Evolutionary conservation across 1,140 invertebrate species (phyloP), one percentile per base, ranked within the genome.

Genomic region (Drosophila nigromelanica): DNA sequence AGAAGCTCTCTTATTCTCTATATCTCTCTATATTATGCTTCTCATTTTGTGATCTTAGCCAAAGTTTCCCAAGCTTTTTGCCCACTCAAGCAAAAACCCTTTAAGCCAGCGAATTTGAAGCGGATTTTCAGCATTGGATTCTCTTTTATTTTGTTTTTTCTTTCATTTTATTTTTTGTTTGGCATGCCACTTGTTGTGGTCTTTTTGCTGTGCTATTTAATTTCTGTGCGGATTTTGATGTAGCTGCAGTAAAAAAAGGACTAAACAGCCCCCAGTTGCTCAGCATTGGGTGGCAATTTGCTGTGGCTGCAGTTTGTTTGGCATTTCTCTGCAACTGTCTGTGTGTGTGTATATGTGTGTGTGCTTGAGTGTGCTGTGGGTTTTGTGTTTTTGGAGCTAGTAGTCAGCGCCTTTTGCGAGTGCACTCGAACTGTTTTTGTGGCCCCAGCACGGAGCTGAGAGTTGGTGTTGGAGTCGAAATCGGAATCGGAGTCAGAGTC

Each of bases 221-320:
- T 74, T 74, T 70, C 52, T 39, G 66, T 63, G 51, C 58, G 58
- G 72, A 74, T 74, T 63, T 72, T 71, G 72, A 68, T 76, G 56
- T 56, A 71, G 47, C 66, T 72, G 58, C 52, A 59, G 74, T 54
- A 55, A 60, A 73, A 18, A 66, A 76, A 76, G 72, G 77, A 75
- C 61, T 42, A 72, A 63, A 59, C 52, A 63, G 27, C 55, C n/a
- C 72, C 54, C 66, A 56, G 33, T 61, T 39, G 39, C 18, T n/a
- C 18, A 35, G 58, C 55, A 37, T 61, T 67, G 66, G 67, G 63
- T 73, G 67, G 63, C 71, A 76, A 73, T 73, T 83, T 83, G 72
- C 76, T 70, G 75, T 42, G 51, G 47, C 51, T 73, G 61, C 77
- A 79, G 40, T 61, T 79, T 61, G 43, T 73, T 83, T 68, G 51